Conservation (phyloP, 1,140 invertebrate genomes). For the Pseudobourletiella spinata region DNA sequence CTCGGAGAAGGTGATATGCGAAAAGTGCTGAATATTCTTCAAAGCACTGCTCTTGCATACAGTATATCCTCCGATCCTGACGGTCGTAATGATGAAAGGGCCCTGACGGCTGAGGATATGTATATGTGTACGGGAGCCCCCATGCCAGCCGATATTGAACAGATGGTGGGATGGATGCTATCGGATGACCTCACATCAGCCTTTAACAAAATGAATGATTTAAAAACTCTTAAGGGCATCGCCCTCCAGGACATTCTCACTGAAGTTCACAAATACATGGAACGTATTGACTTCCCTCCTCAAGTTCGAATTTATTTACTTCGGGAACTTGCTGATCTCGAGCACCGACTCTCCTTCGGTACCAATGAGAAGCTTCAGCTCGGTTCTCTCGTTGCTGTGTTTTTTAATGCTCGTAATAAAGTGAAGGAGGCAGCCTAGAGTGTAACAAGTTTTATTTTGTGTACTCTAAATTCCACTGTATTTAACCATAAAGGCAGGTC, state of each 20-base stretch:
- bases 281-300: constrained; percentile 73
- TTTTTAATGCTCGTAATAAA: constrained; percentile 55
- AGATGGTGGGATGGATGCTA: constrained; percentile 78
- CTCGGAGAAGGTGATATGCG: constrained; percentile 97
- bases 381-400: constrained; percentile 67
- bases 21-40: constrained; percentile 88
- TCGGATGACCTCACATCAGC: constrained; percentile 71
- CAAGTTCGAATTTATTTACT: constrained; percentile 62
- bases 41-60: constrained; percentile 81
- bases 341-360: constrained; percentile 64
- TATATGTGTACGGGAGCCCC: constrained; percentile 97
- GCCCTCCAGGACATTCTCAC: constrained; percentile 83
- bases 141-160: constrained; percentile 75
- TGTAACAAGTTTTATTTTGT: not conserved
- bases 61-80: constrained; percentile 23
- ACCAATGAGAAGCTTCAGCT: constrained; percentile 76
- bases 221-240: constrained; percentile 78
- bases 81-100: constrained; percentile 45
- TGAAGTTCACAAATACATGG: constrained; percentile 73
- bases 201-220: constrained; percentile 71
- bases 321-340: constrained; percentile 71
- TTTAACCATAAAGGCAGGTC: no score
- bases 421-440: constrained; percentile 21
- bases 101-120: constrained; percentile 58
- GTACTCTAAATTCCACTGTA: no score